Conservation (phyloP, 2,113 vertebrate genomes). For the Oxygymnocypris stewartii region DNA sequence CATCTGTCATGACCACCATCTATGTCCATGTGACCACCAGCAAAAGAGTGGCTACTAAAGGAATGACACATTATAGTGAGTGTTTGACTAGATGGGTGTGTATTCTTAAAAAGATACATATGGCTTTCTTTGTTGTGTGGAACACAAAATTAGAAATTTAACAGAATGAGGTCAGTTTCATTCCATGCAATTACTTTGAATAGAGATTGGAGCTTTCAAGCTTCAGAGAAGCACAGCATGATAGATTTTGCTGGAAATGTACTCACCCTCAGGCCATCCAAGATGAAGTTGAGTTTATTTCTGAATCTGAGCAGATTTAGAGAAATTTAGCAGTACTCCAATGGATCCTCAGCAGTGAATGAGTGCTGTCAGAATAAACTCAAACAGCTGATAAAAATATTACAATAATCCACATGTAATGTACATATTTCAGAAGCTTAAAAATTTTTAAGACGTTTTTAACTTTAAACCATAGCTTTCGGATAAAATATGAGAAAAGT, state of each 20-base stretch:
- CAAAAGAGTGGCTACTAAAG: not conserved
- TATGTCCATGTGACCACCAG: not conserved
- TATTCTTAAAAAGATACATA: not conserved
- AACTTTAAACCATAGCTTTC: no score
- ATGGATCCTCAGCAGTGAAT: no score
- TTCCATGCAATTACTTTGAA: not conserved
- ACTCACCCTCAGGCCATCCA: no score
- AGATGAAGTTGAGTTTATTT: no score
- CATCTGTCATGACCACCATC: slow-evolving; percentile 24
- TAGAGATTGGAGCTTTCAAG: not conserved
- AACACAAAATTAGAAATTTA: not conserved
- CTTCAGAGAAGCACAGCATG: not conserved
- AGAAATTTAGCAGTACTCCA: no score
- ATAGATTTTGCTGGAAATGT: not conserved
- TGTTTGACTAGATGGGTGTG: slow-evolving; percentile 1
- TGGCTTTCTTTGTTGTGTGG: not conserved
- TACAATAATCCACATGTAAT: no score
- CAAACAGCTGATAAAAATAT: no score
- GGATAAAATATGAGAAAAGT: no score
- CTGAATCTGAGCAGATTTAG: no score
- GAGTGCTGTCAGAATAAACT: no score
- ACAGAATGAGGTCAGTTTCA: not conserved
- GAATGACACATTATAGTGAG: slow-evolving; percentile 19
- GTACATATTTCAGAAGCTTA: no score
- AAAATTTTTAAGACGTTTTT: no score